Percentiles rank a stretch among this genome's conserved stretches.
These are phyloP conservation scores for Diarsia mendica DNA, from an alignment of 2,888 invertebrate species.

Conservation along the genomic window DNA sequence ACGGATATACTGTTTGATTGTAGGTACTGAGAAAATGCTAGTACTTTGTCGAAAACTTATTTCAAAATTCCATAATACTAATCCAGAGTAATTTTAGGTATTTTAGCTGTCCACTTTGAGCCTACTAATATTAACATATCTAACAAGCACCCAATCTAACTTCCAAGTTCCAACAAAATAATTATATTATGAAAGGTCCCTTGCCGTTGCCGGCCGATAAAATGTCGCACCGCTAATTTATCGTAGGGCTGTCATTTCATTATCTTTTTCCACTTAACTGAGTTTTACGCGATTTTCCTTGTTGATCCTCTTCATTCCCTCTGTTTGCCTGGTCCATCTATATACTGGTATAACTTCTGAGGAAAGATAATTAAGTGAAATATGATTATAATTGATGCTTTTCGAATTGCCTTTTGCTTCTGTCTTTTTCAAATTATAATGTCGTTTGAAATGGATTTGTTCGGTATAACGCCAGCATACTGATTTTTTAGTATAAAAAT, in stretches of 20 bases:
- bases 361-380: constrained; percentile 10
- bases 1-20: too few species aligned
- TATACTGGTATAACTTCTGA: constrained; percentile 14
- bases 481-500: constrained; percentile 1
- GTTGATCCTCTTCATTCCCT: constrained; percentile 34
- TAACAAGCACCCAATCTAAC: constrained; percentile 6
- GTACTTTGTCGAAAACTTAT: not conserved
- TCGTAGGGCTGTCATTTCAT: constrained; percentile 44
- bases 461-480: not conserved
- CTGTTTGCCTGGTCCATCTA: constrained; percentile 35
- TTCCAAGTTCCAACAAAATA: constrained; percentile 32
- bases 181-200: constrained; percentile 34
- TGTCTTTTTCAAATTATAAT: constrained; percentile 6
- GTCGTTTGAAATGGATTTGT: not conserved
- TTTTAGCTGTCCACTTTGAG: not conserved
- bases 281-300: constrained; percentile 52
- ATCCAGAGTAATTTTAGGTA: not conserved
- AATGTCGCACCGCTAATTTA: constrained; percentile 48
- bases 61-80: not conserved
- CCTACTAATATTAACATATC: constrained; percentile 16
- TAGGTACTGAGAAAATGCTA: not conserved
- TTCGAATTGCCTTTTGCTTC: constrained; percentile 8
- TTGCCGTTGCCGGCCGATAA: constrained; percentile 29
- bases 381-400: constrained; percentile 23
- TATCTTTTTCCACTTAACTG: constrained; percentile 56